phyloP scores from a whole-genome alignment of 2,113 vertebrate species.

The Mohoua ochrocephala region DNA sequence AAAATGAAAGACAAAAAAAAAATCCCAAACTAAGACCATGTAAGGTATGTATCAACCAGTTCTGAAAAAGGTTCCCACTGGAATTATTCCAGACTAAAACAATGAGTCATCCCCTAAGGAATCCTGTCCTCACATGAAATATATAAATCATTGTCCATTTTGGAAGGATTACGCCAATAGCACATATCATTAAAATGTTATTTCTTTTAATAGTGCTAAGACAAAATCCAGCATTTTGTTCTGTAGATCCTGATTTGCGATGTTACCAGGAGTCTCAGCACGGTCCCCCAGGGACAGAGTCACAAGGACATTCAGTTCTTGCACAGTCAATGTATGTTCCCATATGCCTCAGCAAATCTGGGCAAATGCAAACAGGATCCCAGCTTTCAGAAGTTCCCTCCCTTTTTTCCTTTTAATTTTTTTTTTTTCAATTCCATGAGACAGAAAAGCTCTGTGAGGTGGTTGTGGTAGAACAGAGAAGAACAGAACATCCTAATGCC shows the following conservation, averaged over 20 bases:
- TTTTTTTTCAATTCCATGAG: background rate
- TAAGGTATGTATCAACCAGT: constrained; percentile 72
- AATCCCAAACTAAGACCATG: constrained; percentile 62
- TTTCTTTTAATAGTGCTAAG: constrained; percentile 68
- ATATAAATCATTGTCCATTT: constrained; percentile 75
- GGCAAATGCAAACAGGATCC: background rate
- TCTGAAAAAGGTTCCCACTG: constrained; percentile 72
- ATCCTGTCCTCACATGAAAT: constrained; percentile 75
- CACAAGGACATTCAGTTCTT: constrained; percentile 25
- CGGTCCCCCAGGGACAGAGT: background rate
- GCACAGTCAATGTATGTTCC: background rate
- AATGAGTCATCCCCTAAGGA: constrained; percentile 74
- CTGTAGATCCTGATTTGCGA: background rate
- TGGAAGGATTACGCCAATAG: constrained; percentile 65
- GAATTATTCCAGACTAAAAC: constrained; percentile 68
- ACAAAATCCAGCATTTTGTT: constrained; percentile 41
- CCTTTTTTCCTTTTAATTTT: background rate
- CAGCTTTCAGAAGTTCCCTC: background rate
- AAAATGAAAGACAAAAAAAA: constrained; percentile 20
- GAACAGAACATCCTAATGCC: background rate
- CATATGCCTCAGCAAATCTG: background rate
- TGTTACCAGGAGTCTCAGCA: background rate
- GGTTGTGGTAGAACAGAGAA: background rate
- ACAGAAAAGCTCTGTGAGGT: background rate
- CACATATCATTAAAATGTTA: constrained; percentile 72